Percentiles rank a stretch among this genome's conserved stretches.
Evolutionary conservation across 2,797 vertebrate genomes (phyloP).

Genomic region (Microctenopoma stevenorrisi): DNA sequence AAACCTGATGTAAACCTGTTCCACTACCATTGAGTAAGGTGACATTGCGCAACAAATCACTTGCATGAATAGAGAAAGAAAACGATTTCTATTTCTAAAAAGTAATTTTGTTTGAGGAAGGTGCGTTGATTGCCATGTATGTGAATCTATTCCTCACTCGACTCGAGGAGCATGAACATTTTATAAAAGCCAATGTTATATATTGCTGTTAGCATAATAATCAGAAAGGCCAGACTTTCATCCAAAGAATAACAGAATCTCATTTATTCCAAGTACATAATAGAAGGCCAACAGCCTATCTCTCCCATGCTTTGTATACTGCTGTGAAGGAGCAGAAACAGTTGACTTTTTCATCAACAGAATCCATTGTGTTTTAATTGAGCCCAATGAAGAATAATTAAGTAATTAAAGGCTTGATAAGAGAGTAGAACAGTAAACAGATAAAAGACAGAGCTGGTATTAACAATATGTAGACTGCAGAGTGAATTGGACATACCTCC

Average conservation of each 20-base stretch:
- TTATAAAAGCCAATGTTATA: constrained; percentile 83
- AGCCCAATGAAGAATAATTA: constrained; percentile 88
- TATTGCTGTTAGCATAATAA: constrained; percentile 87
- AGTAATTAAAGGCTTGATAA: constrained; percentile 85
- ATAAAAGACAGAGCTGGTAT: constrained; percentile 76
- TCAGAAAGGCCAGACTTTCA: constrained; percentile 81
- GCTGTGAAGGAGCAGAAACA: constrained; percentile 63
- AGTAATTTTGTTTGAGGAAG: constrained; percentile 87
- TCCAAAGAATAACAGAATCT: constrained; percentile 80
- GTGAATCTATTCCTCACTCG: constrained; percentile 84
- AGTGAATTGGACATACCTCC: constrained; percentile 60
- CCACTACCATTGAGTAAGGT: constrained; percentile 84
- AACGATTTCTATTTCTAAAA: constrained; percentile 89
- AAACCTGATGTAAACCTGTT: constrained; percentile 80
- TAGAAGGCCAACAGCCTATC: constrained; percentile 73
- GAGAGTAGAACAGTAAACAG: constrained; percentile 77
- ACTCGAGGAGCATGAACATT: constrained; percentile 79
- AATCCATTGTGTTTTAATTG: constrained; percentile 83
- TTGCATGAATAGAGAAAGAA: constrained; percentile 89
- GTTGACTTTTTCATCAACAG: constrained; percentile 74
- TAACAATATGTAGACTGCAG: constrained; percentile 64
- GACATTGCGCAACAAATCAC: constrained; percentile 90
- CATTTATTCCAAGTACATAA: constrained; percentile 77
- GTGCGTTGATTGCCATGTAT: constrained; percentile 86
- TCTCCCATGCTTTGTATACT: constrained; percentile 64